These are phyloP conservation scores for Notolabrus celidotus DNA, from an alignment of 2,797 vertebrate genomes.

Conservation along the genomic window DNA sequence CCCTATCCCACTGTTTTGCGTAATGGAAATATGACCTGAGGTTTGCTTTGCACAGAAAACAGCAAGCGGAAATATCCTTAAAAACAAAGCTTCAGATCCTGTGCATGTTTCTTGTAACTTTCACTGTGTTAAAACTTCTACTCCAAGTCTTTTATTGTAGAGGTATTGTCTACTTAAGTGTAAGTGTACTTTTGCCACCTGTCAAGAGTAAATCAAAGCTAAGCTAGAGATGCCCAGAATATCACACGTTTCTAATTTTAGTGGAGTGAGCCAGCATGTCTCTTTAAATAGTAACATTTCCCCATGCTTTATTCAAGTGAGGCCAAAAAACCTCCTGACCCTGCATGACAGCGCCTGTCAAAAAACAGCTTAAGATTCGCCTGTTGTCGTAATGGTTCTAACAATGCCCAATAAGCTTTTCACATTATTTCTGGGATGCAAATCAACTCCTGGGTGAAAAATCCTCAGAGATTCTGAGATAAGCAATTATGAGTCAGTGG, in stretches of 20 bases:
- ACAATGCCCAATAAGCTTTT: constrained; percentile 12
- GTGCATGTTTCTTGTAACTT: too few relatives aligned
- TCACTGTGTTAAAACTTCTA: too few relatives aligned
- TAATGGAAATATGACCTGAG: too few relatives aligned
- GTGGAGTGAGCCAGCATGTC: constrained; percentile 8
- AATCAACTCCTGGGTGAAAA: constrained; percentile 9
- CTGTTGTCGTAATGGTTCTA: not conserved
- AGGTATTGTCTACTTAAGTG: not conserved
- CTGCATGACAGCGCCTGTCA: constrained; percentile 21
- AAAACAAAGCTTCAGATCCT: too few relatives aligned
- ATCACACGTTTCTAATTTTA: constrained; percentile 49
- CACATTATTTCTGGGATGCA: constrained; percentile 13
- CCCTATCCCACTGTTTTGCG: too few relatives aligned
- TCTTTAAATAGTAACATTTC: constrained; percentile 24
- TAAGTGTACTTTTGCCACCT: not conserved
- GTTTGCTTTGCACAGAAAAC: too few relatives aligned
- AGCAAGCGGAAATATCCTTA: too few relatives aligned
- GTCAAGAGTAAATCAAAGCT: constrained; percentile 62
- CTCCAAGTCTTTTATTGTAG: too few relatives aligned
- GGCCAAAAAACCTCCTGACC: constrained; percentile 33
- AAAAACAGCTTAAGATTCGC: constrained; percentile 2
- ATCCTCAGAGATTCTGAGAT: constrained; percentile 19
- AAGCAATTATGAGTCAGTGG: constrained; percentile 29
- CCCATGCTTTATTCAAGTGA: constrained; percentile 10
- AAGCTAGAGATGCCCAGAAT: constrained; percentile 53